Evolutionary conservation across 2,888 invertebrate genomes (phyloP).

Genomic region (Agonopterix alstromeriana): DNA sequence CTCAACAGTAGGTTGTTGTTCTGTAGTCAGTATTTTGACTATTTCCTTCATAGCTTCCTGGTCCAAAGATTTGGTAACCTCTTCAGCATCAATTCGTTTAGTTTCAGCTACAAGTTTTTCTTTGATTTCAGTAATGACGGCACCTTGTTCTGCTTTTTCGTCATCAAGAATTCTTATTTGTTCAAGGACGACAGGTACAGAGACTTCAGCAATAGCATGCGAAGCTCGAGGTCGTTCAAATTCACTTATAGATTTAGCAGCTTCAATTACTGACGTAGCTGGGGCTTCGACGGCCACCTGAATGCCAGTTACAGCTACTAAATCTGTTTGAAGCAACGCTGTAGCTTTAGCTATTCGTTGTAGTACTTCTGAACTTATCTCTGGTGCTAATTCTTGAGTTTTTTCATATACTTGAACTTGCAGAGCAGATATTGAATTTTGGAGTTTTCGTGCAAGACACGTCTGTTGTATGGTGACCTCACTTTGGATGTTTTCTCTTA

Average conservation of each 20-base stretch:
- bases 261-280: slow-evolving; percentile 6
- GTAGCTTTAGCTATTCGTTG: slow-evolving; percentile 37
- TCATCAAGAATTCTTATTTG: not conserved
- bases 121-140: not conserved
- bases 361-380: slow-evolving; percentile 25
- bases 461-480: slow-evolving; percentile 21
- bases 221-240: slow-evolving; percentile 3
- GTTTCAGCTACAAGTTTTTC: not conserved
- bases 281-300: slow-evolving; percentile 27
- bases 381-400: slow-evolving; percentile 30
- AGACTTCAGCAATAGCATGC: not conserved
- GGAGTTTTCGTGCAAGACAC: slow-evolving; percentile 35
- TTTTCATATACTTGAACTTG: slow-evolving; percentile 39
- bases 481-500: slow-evolving; percentile 8
- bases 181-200: slow-evolving; percentile 1
- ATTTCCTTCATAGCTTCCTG: not conserved
- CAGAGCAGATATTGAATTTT: slow-evolving; percentile 34
- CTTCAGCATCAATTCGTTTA: not conserved
- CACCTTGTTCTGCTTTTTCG: not conserved
- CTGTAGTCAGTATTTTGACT: not conserved
- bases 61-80: not conserved
- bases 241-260: not conserved
- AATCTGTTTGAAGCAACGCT: slow-evolving; percentile 41
- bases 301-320: slow-evolving; percentile 32
- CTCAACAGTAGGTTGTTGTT: not conserved